Evolutionary conservation across 2,113 vertebrate genomes (phyloP), one percentile per base, ranked within the genome.

Genomic region (Phaethornis superciliosus): DNA sequence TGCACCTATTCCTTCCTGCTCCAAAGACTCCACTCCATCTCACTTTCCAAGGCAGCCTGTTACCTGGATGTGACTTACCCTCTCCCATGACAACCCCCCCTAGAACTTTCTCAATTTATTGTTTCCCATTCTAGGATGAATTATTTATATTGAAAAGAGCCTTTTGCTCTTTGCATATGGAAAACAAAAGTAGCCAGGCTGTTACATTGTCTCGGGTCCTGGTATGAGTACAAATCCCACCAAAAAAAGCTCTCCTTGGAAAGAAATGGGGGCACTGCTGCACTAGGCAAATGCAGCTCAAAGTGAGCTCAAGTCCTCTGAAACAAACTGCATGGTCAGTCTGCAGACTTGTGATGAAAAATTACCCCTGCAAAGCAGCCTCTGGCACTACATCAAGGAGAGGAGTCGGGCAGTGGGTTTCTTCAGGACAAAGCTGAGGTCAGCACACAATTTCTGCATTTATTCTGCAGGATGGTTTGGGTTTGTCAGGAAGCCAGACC

Each of bases 401-500:
- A 65, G 55, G 60, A 52, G 30, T 9, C 0, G 2, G 74, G 86
- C 89, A 64, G 42, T 49, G 87, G 84, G 74, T 87, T 87, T 84
- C 89, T 79, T 62, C 47, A 40, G 94, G 63, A 81, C 89, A 77
- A 87, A 68, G 72, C 82, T 88, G 92, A 94, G 81, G 65, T 88
- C 89, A 84, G 80, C 88, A 59, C 56, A 54, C 83, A 28, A 32
- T 76, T 92, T 79, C 84, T 76, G 88, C 71, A 8, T 83, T 92
- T 89, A 42, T 93, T 80, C 89, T 68, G 63, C 2, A 1, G 86
- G 79, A 80, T 85, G 42, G 68, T 44, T 85, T 71, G 88, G 94
- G 83, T 89, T 95, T 97, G 94, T 91, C 90, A 86, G 72, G 62
- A 35, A 85, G 89, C 94, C 96, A 93, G 69, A 16, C 72, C 65